Evolutionary conservation across 2,113 vertebrate genomes (phyloP), one percentile per base, ranked within the genome.

Genomic region (Pogona vitticeps): DNA sequence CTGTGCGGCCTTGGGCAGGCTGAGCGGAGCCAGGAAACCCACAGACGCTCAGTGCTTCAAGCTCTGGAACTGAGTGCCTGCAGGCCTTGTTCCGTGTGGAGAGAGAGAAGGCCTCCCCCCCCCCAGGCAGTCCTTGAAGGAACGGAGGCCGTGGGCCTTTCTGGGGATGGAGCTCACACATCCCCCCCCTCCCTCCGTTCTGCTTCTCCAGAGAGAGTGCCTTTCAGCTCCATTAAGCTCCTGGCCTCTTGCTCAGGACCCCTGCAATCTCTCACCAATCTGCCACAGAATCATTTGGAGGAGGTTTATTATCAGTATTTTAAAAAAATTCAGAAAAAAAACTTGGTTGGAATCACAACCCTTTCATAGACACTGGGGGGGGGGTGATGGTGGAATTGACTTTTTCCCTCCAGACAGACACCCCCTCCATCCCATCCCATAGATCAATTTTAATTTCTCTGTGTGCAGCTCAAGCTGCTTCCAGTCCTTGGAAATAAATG

Each of bases 401-500:
- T 10, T 92, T 90, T 93, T 92, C 84, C 46, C 28, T 6, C 28
- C 31, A 65, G 65, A 31, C 13, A 79, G 86, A 90, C 89, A 83
- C 81, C 38, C 70, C 63, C 65, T 1, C 33, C 36, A 0, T 8
- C 2, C 52, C 40, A 0, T 0, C 36, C 90, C 1, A 33, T 89
- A 95, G 94, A 95, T 94, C 94, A 92, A 91, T 87, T 92, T 87
- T 76, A 68, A 81, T 88, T 89, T 75, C 65, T 83, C 79, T 0
- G 7, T 86, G 73, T 80, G 40, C 3, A 4, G 79, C 88, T 87
- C 76, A 28, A 85, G 91, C 91, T 72, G 70, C 83, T 85, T 71
- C 88, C 91, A 92, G 93, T 83, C 91, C 89, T 28, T 77, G 90
- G 88, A 93, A 93, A 94, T 91, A 94, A 94, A 93, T 82, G 92